Evolutionary conservation across 2,113 vertebrate genomes (phyloP).

Genomic region (Heptranchias perlo): DNA sequence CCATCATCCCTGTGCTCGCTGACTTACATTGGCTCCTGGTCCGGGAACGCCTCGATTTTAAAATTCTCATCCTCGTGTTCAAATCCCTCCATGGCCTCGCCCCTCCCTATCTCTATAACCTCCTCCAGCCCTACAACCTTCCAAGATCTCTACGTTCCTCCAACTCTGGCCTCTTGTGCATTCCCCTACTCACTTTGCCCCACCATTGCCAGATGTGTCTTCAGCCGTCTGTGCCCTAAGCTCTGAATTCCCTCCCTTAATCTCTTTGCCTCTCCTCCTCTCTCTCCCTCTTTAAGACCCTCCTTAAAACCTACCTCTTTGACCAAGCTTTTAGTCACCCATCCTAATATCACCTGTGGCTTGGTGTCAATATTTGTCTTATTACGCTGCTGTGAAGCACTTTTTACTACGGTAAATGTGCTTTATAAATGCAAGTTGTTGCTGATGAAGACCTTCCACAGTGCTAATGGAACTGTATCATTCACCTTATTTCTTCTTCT

Average conservation of each 20-base stretch:
- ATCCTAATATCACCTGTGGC: background rate
- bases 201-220: background rate
- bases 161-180: background rate
- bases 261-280: background rate
- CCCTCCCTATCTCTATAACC: background rate
- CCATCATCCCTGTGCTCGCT: background rate
- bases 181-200: background rate
- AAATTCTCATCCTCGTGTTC: background rate
- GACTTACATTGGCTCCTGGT: background rate
- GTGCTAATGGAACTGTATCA: background rate
- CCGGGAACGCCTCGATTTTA: background rate
- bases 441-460: background rate
- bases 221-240: background rate
- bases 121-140: background rate
- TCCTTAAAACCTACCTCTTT: background rate
- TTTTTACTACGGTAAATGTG: background rate
- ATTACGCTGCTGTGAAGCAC: background rate
- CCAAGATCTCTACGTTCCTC: too few species aligned
- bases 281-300: background rate
- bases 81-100: too few species aligned
- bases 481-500: background rate
- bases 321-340: background rate
- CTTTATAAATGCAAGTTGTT: background rate
- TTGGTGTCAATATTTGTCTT: background rate
- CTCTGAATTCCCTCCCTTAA: background rate